Evolutionary conservation across 2,888 invertebrate species (phyloP).

Genomic region (Homarus gammarus): DNA sequence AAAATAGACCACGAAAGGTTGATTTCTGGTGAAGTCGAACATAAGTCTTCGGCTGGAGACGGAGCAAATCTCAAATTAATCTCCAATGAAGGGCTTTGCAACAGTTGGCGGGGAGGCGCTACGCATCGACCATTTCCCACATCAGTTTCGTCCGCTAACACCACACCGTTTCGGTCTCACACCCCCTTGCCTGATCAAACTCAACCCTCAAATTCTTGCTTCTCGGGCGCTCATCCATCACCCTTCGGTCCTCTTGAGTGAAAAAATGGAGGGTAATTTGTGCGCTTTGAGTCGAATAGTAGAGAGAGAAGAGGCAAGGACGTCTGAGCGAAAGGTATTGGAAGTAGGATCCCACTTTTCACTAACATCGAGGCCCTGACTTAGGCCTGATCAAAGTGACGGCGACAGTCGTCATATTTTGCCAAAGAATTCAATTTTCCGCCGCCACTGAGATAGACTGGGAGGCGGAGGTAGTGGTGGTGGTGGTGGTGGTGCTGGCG

Average conservation of each 20-base stretch:
- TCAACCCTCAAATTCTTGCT: too few species aligned
- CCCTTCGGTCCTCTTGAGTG: too few species aligned
- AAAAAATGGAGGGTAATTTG: not conserved
- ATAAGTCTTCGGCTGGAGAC: slow-evolving; percentile 55
- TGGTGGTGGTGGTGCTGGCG: not conserved
- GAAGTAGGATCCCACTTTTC: slow-evolving; percentile 22
- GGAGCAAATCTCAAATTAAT: slow-evolving; percentile 73
- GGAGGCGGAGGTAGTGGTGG: not conserved
- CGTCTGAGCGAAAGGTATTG: slow-evolving; percentile 10
- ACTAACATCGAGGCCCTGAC: slow-evolving; percentile 26
- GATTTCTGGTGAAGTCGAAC: slow-evolving; percentile 62
- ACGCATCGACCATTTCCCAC: slow-evolving; percentile 13
- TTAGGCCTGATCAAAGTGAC: slow-evolving; percentile 63
- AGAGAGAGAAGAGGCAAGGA: not conserved
- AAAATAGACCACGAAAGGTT: slow-evolving; percentile 52
- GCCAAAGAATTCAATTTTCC: slow-evolving; percentile 62
- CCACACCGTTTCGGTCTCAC: not conserved
- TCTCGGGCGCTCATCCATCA: too few species aligned
- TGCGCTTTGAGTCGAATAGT: too few species aligned
- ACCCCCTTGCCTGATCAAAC: too few species aligned
- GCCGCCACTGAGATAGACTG: slow-evolving; percentile 35
- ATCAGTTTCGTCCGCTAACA: not conserved
- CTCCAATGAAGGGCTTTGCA: slow-evolving; percentile 72
- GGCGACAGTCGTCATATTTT: slow-evolving; percentile 63
- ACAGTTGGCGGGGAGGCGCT: slow-evolving; percentile 49